These are phyloP conservation scores for Ormia ochracea DNA, from an alignment of 2,888 invertebrate genomes.

Conservation along the genomic window DNA sequence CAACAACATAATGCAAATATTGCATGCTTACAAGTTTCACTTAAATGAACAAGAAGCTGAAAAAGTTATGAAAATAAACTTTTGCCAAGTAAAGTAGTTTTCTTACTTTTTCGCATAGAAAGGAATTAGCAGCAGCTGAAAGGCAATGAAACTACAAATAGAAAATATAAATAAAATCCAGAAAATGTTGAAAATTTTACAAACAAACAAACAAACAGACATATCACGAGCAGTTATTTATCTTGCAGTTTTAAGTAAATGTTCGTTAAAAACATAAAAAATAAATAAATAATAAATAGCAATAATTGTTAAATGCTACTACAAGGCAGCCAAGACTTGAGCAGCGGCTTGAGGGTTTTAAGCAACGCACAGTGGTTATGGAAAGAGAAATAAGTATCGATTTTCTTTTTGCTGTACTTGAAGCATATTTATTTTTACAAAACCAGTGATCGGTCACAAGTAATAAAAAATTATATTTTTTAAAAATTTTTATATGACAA, in stretches of 20 bases:
- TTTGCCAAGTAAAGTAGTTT: background rate
- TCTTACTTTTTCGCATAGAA: conserved; percentile 3
- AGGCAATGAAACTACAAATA: background rate
- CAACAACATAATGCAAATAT: conserved; percentile 55
- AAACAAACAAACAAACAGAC: background rate
- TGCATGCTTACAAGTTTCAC: conserved; percentile 72
- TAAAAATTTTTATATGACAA: too few species aligned
- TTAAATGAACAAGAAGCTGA: conserved; percentile 70
- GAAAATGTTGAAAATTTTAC: conserved; percentile 17
- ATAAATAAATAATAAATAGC: background rate
- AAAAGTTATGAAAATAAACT: conserved; percentile 37
- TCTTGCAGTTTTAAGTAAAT: conserved; percentile 17
- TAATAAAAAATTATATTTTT: too few species aligned
- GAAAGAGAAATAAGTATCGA: too few species aligned
- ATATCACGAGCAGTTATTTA: conserved; percentile 2
- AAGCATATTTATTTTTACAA: too few species aligned
- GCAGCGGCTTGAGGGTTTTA: background rate
- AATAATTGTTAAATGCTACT: conserved; percentile 4
- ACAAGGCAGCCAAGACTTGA: background rate
- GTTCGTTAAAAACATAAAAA: background rate
- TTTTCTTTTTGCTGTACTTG: too few species aligned
- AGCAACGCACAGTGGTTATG: background rate
- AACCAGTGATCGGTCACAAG: too few species aligned
- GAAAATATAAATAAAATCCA: background rate
- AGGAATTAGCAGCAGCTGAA: background rate